Evolutionary conservation across 2,797 vertebrate species (phyloP).

Genomic region (Paramormyrops hopkinsi): DNA sequence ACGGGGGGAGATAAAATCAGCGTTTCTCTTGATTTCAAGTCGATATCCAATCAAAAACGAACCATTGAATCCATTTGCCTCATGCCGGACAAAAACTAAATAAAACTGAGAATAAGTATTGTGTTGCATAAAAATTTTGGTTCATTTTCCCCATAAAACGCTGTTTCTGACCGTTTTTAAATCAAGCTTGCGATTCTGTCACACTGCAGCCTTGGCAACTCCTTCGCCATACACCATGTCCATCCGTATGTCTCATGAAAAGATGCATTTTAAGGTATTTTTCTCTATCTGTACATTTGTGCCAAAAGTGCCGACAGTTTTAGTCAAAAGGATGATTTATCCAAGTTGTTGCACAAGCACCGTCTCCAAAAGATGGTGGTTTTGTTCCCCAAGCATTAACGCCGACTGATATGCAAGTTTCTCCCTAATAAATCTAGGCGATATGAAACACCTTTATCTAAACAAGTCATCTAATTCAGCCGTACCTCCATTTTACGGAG

Average conservation of each 20-base stretch:
- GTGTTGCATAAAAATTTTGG: constrained; percentile 2
- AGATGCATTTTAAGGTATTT: constrained; percentile 46
- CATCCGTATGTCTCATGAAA: constrained; percentile 40
- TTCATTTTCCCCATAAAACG: constrained; percentile 11
- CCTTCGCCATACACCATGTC: constrained; percentile 20
- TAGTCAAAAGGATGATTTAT: constrained; percentile 10
- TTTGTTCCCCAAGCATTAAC: neutral
- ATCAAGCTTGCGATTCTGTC: constrained; percentile 27
- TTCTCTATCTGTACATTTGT: neutral
- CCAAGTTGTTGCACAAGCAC: constrained; percentile 32
- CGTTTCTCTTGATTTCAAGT: constrained; percentile 21
- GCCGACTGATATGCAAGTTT: constrained; percentile 27
- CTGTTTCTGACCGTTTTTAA: constrained; percentile 25
- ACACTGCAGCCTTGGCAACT: constrained; percentile 50
- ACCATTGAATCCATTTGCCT: constrained; percentile 39
- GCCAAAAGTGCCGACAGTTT: neutral
- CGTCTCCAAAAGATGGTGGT: neutral
- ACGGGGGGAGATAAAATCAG: constrained; percentile 36
- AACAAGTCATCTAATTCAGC: constrained; percentile 46
- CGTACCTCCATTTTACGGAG: constrained; percentile 27
- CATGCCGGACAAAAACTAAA: constrained; percentile 25
- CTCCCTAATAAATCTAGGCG: constrained; percentile 1
- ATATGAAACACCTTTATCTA: constrained; percentile 28
- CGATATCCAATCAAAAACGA: constrained; percentile 44
- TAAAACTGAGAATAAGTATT: constrained; percentile 18